Evolutionary conservation across 2,888 invertebrate species (phyloP), one percentile per base, ranked within the genome.

Genomic region (Phlogophora meticulosa): DNA sequence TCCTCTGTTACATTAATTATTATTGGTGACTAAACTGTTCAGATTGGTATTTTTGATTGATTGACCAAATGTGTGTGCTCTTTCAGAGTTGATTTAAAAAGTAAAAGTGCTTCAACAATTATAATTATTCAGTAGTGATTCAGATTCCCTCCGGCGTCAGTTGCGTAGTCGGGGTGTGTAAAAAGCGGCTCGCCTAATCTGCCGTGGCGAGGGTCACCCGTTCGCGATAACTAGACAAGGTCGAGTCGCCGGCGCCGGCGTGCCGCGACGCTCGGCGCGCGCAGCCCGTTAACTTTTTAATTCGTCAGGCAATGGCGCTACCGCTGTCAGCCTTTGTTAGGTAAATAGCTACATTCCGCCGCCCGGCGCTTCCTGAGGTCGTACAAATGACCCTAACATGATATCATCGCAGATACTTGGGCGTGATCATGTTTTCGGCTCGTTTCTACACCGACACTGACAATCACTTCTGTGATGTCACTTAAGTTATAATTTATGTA

Each of bases 161-260:
- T 78, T 72, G 73, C 73, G 78, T 72, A 65, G 82, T 77, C 78
- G 77, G 84, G 81, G 84, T 78, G 83, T 79, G 87, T 84, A 85
- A 84, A 85, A 84, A 87, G 86, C 82, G 74, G 83, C 83, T 84
- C 86, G 85, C 88, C 91, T 93, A 93, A 93, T 93, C 91, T 91
- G 91, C 82, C 76, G 87, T 78, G 72, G 88, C 88, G 93, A 94
- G 94, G 93, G 94, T 94, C 94, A 93, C 85, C 87, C 91, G 92
- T 86, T 89, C 87, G 92, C 93, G 94, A 94, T 93, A 94, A 93
- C 89, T 90, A 92, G 93, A 92, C 94, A 95, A 94, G 95, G 95
- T 94, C 95, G 92, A 90, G 93, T 89, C 93, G 93, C 90, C 88
- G 94, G 94, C 95, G 93, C 93, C 93, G 90, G 82, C 83, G 55